Conservation (phyloP, 2,797 vertebrate genomes). For the Cacajao melanocephalus region DNA sequence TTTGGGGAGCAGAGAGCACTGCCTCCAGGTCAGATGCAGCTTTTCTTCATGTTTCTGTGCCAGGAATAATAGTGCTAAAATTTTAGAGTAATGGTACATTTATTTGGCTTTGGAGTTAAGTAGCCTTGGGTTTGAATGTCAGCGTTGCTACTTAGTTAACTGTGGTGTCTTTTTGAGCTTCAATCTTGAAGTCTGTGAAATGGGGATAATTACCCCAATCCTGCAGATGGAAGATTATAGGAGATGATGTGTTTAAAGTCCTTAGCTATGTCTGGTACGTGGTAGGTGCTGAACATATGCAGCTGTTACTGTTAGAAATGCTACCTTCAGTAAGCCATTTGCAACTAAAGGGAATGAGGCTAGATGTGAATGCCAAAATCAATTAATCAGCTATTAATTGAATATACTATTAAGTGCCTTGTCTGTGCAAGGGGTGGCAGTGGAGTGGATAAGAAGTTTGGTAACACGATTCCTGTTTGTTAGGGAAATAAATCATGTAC, state of each 20-base stretch:
- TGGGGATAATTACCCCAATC: not conserved
- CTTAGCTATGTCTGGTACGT: not conserved
- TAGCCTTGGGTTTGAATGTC: not conserved
- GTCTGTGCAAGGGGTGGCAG: not conserved
- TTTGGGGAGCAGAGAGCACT: not conserved
- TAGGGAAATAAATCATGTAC: not conserved
- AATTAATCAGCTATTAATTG: not conserved
- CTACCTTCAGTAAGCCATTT: not conserved
- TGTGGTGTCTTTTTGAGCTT: not conserved
- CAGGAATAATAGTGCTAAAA: not conserved
- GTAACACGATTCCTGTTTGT: not conserved
- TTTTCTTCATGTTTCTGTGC: not conserved
- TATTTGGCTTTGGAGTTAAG: slow-evolving; percentile 6
- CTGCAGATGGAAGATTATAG: not conserved
- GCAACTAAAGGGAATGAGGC: not conserved
- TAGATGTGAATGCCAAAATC: not conserved
- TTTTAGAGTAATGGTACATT: not conserved
- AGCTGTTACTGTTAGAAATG: not conserved
- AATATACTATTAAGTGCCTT: not conserved
- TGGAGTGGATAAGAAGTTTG: not conserved
- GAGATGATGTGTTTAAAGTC: not conserved
- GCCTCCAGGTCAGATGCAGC: not conserved
- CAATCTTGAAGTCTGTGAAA: not conserved
- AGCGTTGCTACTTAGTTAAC: not conserved
- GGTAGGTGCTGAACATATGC: not conserved